Percentiles rank a stretch among this genome's conserved stretches.
Conservation (phyloP, 1,140 invertebrate genomes). For the Manduca sexta region DNA sequence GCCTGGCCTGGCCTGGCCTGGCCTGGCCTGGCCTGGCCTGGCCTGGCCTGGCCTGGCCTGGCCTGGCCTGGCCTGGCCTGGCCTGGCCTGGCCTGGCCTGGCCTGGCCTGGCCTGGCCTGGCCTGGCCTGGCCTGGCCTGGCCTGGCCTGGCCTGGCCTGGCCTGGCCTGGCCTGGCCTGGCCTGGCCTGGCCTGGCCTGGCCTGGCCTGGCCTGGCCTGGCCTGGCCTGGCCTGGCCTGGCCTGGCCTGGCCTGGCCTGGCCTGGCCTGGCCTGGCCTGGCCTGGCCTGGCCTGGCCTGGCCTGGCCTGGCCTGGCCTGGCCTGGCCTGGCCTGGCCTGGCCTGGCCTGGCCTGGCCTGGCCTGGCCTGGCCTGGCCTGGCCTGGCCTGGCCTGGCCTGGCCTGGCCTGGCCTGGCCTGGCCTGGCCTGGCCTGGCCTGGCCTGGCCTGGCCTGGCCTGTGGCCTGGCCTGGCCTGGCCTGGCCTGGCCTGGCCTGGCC, state of each 20-base stretch:
- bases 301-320: neutral
- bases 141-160: conserved; percentile 24
- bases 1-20: conserved; percentile 18
- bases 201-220: conserved; percentile 27
- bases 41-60: too few species aligned
- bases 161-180: conserved; percentile 22
- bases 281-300: neutral
- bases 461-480: neutral
- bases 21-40: conserved; percentile 16
- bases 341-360: neutral
- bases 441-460: neutral
- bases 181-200: conserved; percentile 21
- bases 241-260: conserved; percentile 25
- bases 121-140: too few species aligned
- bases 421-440: neutral
- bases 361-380: neutral
- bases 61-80: conserved; percentile 24
- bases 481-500: too few species aligned
- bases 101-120: too few species aligned
- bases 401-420: neutral
- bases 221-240: conserved; percentile 9
- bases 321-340: neutral
- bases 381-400: neutral
- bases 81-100: conserved; percentile 42
- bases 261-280: conserved; percentile 15